Evolutionary conservation across 2,797 vertebrate genomes (phyloP).

Genomic region (Cryptoblepharus egeriae): DNA sequence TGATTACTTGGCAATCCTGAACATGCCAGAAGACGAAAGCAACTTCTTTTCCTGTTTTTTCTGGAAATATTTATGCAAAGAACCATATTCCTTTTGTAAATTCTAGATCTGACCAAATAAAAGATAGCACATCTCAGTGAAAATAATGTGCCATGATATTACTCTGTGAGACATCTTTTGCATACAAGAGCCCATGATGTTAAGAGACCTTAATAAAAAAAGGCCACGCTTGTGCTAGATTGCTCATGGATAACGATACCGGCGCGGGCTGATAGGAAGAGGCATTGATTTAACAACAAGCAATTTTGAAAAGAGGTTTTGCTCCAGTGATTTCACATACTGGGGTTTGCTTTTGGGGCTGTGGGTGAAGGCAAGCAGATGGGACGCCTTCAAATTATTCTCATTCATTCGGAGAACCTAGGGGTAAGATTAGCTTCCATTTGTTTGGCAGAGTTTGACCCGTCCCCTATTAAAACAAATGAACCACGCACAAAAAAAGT

Average conservation of each 20-base stretch:
- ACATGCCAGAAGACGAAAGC: background rate
- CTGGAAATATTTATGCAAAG: background rate
- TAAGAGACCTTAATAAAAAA: conserved; percentile 14
- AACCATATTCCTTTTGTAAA: background rate
- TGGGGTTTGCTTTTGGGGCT: conserved; percentile 34
- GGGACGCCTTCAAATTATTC: background rate
- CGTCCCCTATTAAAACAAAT: conserved; percentile 55
- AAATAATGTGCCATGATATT: conserved; percentile 13
- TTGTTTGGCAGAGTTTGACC: conserved; percentile 47
- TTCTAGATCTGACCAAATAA: conserved; percentile 22
- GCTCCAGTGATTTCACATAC: conserved; percentile 28
- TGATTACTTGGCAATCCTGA: background rate
- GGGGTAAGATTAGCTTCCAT: conserved; percentile 50
- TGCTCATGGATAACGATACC: background rate
- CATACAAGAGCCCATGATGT: background rate
- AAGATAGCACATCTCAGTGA: conserved; percentile 17
- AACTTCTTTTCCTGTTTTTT: background rate
- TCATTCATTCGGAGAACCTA: conserved; percentile 11
- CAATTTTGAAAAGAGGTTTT: conserved; percentile 47
- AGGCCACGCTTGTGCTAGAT: background rate
- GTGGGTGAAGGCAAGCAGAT: conserved; percentile 31
- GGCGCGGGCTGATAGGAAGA: conserved; percentile 18
- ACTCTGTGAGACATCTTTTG: conserved; percentile 15
- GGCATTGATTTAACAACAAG: background rate
- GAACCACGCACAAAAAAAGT: conserved; percentile 48